These are phyloP conservation scores for Oscheius myriophilus DNA, from an alignment of 2,888 invertebrate species.

Conservation along the genomic window DNA sequence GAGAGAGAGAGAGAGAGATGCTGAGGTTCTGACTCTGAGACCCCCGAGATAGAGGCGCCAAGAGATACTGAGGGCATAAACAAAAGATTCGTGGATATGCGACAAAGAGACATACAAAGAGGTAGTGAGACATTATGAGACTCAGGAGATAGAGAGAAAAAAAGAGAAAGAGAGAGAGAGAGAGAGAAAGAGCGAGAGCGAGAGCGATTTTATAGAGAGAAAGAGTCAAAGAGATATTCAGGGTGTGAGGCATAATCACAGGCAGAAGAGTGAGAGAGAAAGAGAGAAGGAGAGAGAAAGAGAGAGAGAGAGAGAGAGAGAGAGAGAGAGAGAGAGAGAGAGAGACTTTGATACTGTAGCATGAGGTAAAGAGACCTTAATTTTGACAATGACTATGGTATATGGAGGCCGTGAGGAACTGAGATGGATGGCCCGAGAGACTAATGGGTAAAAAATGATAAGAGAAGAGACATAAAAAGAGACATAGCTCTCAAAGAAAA, in stretches of 20 bases:
- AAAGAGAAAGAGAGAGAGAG: neutral
- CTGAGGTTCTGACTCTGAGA: neutral
- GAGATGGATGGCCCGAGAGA: too few species aligned
- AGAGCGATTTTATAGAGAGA: neutral
- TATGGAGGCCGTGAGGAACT: too few species aligned
- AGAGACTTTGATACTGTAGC: too few species aligned
- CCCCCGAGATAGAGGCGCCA: neutral
- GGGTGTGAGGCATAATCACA: neutral
- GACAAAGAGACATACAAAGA: too few species aligned
- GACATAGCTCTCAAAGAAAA: too few species aligned
- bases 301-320: constrained; percentile 8
- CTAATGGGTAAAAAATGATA: too few species aligned
- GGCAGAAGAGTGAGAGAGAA: constrained; percentile 4
- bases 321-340: too few species aligned
- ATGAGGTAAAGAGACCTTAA: too few species aligned
- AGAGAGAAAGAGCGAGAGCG: neutral
- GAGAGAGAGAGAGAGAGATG: neutral
- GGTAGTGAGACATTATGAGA: too few species aligned
- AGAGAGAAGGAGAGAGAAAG: constrained; percentile 13
- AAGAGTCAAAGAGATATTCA: neutral
- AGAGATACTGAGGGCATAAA: too few species aligned
- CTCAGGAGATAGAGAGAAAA: neutral
- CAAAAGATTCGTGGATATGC: constrained; percentile 13
- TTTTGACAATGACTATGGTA: too few species aligned
- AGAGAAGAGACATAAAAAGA: too few species aligned